phyloP scores from a whole-genome alignment of 2,797 vertebrate species.

The Neosalanx taihuensis region DNA sequence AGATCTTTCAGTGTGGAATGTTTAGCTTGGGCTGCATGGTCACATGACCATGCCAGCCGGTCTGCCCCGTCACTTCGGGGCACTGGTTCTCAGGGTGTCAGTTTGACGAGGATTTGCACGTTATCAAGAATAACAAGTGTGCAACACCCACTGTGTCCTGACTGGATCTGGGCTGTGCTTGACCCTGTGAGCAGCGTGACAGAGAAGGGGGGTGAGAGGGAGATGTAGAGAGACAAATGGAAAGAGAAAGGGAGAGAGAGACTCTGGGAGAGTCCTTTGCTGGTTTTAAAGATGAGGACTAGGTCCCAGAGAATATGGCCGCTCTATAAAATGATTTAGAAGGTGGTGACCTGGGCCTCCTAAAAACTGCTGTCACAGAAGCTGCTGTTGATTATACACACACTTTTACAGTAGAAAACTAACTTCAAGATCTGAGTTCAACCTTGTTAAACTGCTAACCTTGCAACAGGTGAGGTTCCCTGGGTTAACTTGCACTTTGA shows the following conservation, averaged over 20 bases:
- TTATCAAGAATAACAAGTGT: constrained; percentile 56
- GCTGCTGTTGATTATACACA: constrained; percentile 7
- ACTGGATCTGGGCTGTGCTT: neutral
- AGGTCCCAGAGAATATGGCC: neutral
- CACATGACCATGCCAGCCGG: constrained; percentile 34
- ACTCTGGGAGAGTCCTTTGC: constrained; percentile 5
- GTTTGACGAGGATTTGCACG: constrained; percentile 49
- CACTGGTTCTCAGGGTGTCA: constrained; percentile 47
- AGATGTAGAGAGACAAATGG: neutral
- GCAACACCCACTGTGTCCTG: neutral
- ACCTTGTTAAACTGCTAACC: constrained; percentile 1
- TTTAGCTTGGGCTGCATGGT: too few relatives aligned
- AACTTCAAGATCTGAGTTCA: constrained; percentile 6
- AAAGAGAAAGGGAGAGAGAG: neutral
- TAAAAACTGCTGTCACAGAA: neutral
- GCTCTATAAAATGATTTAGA: neutral
- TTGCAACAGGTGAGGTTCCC: neutral
- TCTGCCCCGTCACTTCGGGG: constrained; percentile 47
- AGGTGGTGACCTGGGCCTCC: constrained; percentile 4
- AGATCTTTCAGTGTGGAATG: too few relatives aligned
- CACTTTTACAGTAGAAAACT: neutral
- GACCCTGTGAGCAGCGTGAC: neutral
- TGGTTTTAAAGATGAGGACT: constrained; percentile 2
- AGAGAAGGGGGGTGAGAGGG: neutral
- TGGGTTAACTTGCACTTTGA: neutral